A percentile compares a stretch with the other conserved stretches of the same genome.
Conservation (phyloP, 2,113 vertebrate genomes). For the Polypterus senegalus region DNA sequence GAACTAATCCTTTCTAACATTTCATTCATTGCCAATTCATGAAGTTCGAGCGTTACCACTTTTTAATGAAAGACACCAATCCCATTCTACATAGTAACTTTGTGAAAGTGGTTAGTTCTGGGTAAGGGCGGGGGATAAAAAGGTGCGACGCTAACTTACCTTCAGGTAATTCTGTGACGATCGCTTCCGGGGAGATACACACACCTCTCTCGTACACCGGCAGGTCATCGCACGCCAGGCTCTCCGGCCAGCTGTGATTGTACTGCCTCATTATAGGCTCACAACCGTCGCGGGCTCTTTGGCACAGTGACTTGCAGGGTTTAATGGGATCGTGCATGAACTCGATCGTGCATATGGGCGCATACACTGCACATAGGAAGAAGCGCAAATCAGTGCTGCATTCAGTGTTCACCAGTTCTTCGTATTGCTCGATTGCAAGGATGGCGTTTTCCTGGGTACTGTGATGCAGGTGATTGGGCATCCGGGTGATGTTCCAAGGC, state of each 20-base stretch:
- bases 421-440: conserved; percentile 61
- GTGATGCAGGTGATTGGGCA: conserved; percentile 71
- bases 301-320: conserved; percentile 59
- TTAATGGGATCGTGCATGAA: conserved; percentile 64
- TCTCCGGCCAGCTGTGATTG: conserved; percentile 65
- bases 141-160: conserved; percentile 34
- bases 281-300: conserved; percentile 55
- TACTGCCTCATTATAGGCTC: conserved; percentile 60
- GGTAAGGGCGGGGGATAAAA: no score
- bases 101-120: no score
- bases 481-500: conserved; percentile 67
- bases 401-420: conserved; percentile 54
- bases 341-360: conserved; percentile 59
- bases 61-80: no score
- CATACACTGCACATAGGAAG: conserved; percentile 67
- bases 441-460: conserved; percentile 67
- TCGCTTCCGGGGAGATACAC: conserved; percentile 64
- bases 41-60: no score
- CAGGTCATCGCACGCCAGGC: conserved; percentile 55
- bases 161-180: conserved; percentile 57
- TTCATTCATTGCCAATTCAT: no score
- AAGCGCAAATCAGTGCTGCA: conserved; percentile 56
- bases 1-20: no score
- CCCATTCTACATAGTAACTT: no score
- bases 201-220: conserved; percentile 63